phyloP scores from a whole-genome alignment of 2,113 vertebrate genomes.

The Nyctereutes procyonoides region DNA sequence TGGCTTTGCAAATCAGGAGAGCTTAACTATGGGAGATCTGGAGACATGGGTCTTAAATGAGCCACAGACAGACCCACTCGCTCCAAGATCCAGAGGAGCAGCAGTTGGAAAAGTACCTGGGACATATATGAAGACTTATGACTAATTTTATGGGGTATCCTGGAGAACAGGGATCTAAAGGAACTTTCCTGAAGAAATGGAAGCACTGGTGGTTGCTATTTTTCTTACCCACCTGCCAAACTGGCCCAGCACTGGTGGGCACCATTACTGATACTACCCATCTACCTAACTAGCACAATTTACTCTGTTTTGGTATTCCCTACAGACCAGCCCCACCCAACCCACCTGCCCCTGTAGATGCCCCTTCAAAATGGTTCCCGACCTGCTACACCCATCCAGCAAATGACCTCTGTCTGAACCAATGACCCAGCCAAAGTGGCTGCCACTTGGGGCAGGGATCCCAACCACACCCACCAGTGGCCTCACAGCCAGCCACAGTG shows the following conservation, averaged over 20 bases:
- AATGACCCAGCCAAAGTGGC: not conserved
- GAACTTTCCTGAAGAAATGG: not conserved
- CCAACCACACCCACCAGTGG: not conserved
- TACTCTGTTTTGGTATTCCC: not conserved
- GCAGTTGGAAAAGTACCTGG: not conserved
- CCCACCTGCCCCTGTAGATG: not conserved
- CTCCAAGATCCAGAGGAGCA: not conserved
- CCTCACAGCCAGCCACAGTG: not conserved
- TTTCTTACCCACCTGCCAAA: not conserved
- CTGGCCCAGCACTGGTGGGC: not conserved
- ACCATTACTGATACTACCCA: not conserved
- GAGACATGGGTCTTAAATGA: not conserved
- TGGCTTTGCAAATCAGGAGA: not conserved
- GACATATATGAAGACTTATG: not conserved
- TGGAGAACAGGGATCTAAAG: not conserved
- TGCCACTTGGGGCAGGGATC: not conserved
- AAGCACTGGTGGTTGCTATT: not conserved
- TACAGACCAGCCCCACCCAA: not conserved
- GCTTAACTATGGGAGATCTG: not conserved
- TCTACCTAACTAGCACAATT: not conserved
- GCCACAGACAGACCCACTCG: not conserved
- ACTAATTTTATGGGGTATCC: not conserved
- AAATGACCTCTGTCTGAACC: not conserved
- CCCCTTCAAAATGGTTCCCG: not conserved
- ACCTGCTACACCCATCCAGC: not conserved